Conservation (phyloP, 2,113 vertebrate genomes). For the Cephalopholis sonnerati region DNA sequence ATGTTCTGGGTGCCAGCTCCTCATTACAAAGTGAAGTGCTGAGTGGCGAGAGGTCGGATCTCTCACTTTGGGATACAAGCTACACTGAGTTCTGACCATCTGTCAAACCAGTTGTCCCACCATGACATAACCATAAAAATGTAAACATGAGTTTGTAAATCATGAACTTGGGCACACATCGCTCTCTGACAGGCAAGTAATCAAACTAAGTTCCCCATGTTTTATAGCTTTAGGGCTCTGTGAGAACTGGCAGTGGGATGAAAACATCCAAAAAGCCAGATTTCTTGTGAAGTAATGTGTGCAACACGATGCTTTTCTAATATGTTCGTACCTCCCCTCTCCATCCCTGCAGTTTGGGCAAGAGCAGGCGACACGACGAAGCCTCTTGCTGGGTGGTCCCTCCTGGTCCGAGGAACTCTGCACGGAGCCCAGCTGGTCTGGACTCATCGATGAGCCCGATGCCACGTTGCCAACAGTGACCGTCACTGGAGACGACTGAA, state of each 20-base stretch:
- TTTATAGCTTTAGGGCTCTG: too few species aligned
- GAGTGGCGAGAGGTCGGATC: slow-evolving; percentile 7
- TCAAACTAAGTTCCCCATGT: too few species aligned
- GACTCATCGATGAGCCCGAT: slow-evolving; percentile 91
- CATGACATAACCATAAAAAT: background rate
- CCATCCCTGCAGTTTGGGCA: slow-evolving; percentile 99
- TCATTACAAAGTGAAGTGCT: slow-evolving; percentile 14
- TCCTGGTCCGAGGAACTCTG: slow-evolving; percentile 97
- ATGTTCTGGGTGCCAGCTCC: slow-evolving; percentile 1
- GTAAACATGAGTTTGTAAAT: background rate
- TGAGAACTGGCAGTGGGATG: background rate
- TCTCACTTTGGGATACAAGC: slow-evolving; percentile 29
- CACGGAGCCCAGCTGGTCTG: slow-evolving; percentile 95
- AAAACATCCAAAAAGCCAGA: background rate
- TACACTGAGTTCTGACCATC: slow-evolving; percentile 39
- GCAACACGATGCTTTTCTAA: background rate
- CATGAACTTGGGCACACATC: background rate
- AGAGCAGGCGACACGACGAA: slow-evolving; percentile 96
- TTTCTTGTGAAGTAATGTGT: too few species aligned
- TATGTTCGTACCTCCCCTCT: slow-evolving; percentile 91
- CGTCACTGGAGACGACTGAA: slow-evolving; percentile 93
- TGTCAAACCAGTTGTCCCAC: slow-evolving; percentile 27
- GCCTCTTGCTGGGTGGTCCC: slow-evolving; percentile 93
- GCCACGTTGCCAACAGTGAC: slow-evolving; percentile 94
- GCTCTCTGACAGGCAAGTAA: too few species aligned